Base-by-base conservation (phyloP, 1,140 invertebrate genomes). In the Theocolax elegans region DNA sequence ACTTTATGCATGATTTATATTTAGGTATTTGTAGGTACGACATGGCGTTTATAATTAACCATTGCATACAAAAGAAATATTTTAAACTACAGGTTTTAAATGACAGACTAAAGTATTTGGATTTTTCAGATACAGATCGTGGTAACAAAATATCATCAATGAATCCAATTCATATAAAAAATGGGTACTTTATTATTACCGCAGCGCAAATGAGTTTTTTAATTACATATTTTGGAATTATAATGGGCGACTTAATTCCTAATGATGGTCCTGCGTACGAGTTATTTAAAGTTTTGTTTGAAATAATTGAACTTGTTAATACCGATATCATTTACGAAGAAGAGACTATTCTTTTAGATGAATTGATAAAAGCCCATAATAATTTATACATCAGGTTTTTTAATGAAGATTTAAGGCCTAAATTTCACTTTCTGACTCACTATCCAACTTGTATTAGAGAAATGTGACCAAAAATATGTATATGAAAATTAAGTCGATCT, bases 141-240 rank as follows among this genome's bases (percentile, higher is more conserved):
- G 67, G 71, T 9, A 72, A 70, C 53, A 69, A 38, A 65, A 42
- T 74, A 40, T 53, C 68, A 8, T 23, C 46, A 54, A 51, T 76
- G 13, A 42, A 49, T 49, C 23, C 49, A 51, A 49, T 21, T 3
- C 67, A 21, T 27, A 44, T 40, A 51, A 71, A 53, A n/a, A 62
- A 71, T 12, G 74, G 65, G 23, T 53, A 63, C 29, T 54, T 75
- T 8, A 69, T 66, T 42, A 38, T 67, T 19, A 68, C 72, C n/a
- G 72, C 72, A 12, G 38, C 72, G 27, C 53, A 77, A 72, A 77
- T 77, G 75, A 72, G 64, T 12, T 35, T 46, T 40, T 54, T 75
- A 27, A 56, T 77, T 3, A 6, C 65, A 19, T 74, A 75, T 67
- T 75, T 77, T 64, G 65, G 76, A 15, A 71, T 77, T 13, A 69